Conservation (phyloP, 2,797 vertebrate species). For the Anomalospiza imberbis region DNA sequence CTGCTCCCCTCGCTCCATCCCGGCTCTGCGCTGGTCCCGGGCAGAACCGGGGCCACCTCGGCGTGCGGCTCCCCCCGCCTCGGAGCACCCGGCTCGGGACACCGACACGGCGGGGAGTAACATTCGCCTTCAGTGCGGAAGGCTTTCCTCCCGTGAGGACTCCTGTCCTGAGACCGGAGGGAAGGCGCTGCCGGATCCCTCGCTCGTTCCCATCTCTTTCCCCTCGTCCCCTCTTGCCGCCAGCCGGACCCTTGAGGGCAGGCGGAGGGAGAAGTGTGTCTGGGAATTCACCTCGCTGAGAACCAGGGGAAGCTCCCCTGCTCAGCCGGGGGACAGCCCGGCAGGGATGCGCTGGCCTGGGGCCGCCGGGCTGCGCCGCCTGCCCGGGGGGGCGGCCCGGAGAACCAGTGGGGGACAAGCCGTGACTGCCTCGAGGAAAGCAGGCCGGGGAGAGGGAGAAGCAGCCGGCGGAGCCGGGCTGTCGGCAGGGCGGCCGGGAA, state of each 20-base stretch:
- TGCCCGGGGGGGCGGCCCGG: background rate
- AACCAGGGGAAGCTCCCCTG: background rate
- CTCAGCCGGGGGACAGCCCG: background rate
- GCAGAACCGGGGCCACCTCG: background rate
- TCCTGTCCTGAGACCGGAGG: background rate
- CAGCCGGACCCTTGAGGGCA: background rate
- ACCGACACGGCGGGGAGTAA: background rate
- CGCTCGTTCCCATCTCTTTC: background rate
- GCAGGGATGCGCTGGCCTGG: background rate
- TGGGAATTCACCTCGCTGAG: background rate
- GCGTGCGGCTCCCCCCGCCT: background rate
- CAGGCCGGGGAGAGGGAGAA: background rate
- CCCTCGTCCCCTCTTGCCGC: background rate
- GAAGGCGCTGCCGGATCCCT: background rate
- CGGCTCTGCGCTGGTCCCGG: background rate
- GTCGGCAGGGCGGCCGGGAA: background rate
- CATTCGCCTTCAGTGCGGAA: background rate
- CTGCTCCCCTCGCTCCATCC: slow-evolving; percentile 30
- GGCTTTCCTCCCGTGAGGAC: background rate
- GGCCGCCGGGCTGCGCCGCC: background rate
- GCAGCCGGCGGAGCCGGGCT: background rate
- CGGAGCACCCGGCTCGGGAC: background rate
- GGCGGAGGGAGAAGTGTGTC: background rate
- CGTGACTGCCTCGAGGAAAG: background rate
- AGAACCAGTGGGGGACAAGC: background rate